Percentiles rank a stretch among this genome's conserved stretches.
Conservation (phyloP, 2,888 invertebrate species). For the Thereva nobilitata region DNA sequence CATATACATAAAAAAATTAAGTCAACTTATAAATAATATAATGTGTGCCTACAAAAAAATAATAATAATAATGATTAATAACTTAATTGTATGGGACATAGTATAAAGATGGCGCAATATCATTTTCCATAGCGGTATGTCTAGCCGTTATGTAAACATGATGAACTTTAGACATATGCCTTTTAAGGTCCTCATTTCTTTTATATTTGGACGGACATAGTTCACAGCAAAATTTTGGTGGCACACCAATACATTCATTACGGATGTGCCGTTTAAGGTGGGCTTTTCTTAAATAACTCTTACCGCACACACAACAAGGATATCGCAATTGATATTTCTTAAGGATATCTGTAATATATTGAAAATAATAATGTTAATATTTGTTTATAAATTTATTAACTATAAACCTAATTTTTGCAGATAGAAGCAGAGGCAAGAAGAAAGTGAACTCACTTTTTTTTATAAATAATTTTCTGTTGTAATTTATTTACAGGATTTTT, state of each 20-base stretch:
- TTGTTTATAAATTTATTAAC: not conserved
- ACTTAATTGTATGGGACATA: conserved; percentile 44
- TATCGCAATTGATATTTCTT: conserved; percentile 45
- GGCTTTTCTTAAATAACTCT: conserved; percentile 50
- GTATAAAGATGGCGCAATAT: conserved; percentile 44
- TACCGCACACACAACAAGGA: conserved; percentile 49
- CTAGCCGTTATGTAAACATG: conserved; percentile 38
- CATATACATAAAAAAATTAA: conserved; percentile 9
- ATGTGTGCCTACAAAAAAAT: conserved; percentile 20
- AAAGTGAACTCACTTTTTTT: no score
- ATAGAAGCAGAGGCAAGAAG: no score
- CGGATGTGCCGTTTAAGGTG: conserved; percentile 50
- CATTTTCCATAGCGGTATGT: conserved; percentile 38
- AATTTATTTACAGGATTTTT: conserved; percentile 1
- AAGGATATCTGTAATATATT: conserved; percentile 36
- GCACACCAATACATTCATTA: conserved; percentile 49
- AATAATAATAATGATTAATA: conserved; percentile 11
- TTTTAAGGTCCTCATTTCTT: conserved; percentile 49
- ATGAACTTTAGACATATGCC: conserved; percentile 48
- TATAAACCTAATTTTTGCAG: conserved; percentile 10
- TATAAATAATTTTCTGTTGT: conserved; percentile 5
- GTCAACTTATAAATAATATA: conserved; percentile 22
- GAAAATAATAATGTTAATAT: conserved; percentile 5
- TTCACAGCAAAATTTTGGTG: conserved; percentile 48
- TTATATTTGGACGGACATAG: conserved; percentile 48